Conservation (phyloP, 1,140 invertebrate genomes). For the Araneus ventricosus region DNA sequence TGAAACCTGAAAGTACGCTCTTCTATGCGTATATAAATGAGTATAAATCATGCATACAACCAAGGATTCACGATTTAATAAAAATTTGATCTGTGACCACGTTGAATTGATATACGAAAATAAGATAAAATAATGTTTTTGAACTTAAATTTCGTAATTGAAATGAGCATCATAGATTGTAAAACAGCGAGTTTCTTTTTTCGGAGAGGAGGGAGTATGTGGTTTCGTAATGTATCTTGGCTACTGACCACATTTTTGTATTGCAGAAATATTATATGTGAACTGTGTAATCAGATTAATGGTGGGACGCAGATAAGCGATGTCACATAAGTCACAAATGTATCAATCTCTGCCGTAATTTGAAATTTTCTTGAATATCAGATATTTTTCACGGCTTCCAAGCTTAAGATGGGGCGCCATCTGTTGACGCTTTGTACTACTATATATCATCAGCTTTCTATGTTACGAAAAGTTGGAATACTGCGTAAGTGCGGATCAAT, state of each 20-base stretch:
- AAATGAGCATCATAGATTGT: not conserved
- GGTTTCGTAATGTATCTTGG: not conserved
- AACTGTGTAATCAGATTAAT: too few relatives aligned
- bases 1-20: not conserved
- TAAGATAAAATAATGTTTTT: not conserved
- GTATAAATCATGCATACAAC: not conserved
- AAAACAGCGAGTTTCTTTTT: not conserved
- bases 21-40: not conserved
- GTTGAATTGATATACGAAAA: not conserved
- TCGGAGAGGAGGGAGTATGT: not conserved
- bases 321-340: too few relatives aligned
- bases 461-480: not conserved
- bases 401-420: slow-evolving; percentile 1
- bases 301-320: too few relatives aligned
- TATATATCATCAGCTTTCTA: not conserved
- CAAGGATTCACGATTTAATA: not conserved
- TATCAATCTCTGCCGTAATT: not conserved
- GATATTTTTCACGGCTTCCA: not conserved
- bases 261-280: too few relatives aligned
- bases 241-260: too few relatives aligned
- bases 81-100: not conserved
- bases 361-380: not conserved
- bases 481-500: not conserved
- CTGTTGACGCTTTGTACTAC: not conserved
- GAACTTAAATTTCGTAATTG: not conserved